These are phyloP conservation scores for Botia kubotai DNA, from an alignment of 2,797 vertebrate genomes.

Conservation along the genomic window DNA sequence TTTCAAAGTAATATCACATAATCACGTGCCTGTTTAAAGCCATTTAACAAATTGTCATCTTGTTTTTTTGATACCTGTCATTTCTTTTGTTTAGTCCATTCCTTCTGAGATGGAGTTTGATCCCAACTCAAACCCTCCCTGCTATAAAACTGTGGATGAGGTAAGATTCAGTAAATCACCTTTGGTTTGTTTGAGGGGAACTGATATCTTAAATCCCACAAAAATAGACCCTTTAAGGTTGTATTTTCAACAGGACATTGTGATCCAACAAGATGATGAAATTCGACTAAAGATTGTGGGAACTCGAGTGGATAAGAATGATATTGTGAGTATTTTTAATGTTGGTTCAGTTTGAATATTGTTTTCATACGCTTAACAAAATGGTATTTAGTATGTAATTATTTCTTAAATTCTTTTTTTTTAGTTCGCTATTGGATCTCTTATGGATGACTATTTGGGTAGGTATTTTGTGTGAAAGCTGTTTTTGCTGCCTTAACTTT, in stretches of 20 bases:
- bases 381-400: not conserved
- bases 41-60: not conserved
- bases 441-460: conserved; percentile 97
- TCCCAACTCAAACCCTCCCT: conserved; percentile 93
- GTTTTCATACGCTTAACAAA: not conserved
- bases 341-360: not conserved
- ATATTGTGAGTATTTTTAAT: conserved; percentile 81
- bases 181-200: not conserved
- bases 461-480: conserved; percentile 62
- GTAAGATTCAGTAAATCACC: conserved; percentile 68
- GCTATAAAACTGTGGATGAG: conserved; percentile 94
- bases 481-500: not conserved
- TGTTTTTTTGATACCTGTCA: not conserved
- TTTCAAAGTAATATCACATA: not conserved
- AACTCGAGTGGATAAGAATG: conserved; percentile 94
- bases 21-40: not conserved
- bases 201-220: not conserved
- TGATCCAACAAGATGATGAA: conserved; percentile 94
- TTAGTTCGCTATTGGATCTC: conserved; percentile 95
- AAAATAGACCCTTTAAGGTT: not conserved
- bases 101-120: conserved; percentile 97
- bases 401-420: conserved; percentile 47
- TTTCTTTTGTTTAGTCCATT: conserved; percentile 84
- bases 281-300: conserved; percentile 93
- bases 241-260: conserved; percentile 82